phyloP scores from a whole-genome alignment of 2,113 vertebrate species.

The Colistium nudipinnis region DNA sequence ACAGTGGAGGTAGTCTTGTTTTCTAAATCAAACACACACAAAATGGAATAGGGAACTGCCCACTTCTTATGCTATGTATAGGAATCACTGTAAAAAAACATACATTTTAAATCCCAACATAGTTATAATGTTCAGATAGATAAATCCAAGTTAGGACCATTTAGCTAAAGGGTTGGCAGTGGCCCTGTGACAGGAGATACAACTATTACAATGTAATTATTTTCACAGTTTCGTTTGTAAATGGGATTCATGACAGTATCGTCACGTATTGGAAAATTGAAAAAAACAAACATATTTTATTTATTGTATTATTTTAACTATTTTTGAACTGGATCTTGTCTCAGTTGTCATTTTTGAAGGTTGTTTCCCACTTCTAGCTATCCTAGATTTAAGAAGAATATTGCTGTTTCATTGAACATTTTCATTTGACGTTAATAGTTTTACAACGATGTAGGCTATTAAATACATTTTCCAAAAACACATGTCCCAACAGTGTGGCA shows the following conservation, averaged over 20 bases:
- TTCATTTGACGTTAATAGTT: not conserved
- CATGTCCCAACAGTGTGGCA: not conserved
- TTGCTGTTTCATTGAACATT: not conserved
- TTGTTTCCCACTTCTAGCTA: not conserved
- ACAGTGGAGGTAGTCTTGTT: conserved; percentile 48
- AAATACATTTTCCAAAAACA: not conserved
- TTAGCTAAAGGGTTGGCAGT: no score
- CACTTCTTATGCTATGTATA: not conserved
- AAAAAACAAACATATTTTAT: no score
- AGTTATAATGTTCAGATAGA: not conserved
- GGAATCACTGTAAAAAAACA: not conserved
- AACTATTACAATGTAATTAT: no score
- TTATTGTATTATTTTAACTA: not conserved
- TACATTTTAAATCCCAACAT: not conserved
- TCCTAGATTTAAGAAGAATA: not conserved
- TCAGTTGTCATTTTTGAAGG: not conserved
- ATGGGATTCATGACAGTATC: no score
- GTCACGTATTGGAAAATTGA: no score
- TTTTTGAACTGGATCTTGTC: not conserved
- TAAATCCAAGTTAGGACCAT: no score
- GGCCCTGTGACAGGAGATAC: no score
- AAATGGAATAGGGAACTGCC: not conserved
- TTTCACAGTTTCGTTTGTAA: no score
- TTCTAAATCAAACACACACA: conserved; percentile 6
- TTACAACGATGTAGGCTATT: not conserved